Conservation (phyloP, 2,113 vertebrate species). For the Megatriorchis doriae region DNA sequence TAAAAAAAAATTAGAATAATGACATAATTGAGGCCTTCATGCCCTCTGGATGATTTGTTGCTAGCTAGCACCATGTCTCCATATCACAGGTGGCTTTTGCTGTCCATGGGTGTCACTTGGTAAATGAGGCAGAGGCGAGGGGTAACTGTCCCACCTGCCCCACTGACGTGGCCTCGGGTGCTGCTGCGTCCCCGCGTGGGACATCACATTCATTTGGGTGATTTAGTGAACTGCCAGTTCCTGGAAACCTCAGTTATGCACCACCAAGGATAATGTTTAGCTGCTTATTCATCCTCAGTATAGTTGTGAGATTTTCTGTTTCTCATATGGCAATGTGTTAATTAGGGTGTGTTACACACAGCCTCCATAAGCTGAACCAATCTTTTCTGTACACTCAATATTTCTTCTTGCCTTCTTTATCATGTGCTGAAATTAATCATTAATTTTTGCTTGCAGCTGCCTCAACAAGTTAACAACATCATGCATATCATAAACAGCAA, state of each 20-base stretch:
- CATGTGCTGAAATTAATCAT: background rate
- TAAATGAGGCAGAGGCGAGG: background rate
- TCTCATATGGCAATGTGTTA: background rate
- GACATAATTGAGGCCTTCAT: background rate
- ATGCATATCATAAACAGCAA: background rate
- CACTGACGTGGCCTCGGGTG: fast-evolving
- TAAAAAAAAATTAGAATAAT: background rate
- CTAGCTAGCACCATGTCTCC: background rate
- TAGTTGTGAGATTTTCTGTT: background rate
- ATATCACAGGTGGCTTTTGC: background rate
- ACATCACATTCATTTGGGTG: background rate
- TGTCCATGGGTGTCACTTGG: background rate
- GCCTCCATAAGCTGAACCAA: background rate
- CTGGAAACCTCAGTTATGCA: background rate
- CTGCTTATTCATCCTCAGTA: background rate
- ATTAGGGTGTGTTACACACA: background rate
- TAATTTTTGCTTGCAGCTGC: background rate
- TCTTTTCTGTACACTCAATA: background rate
- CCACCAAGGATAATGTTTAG: fast-evolving
- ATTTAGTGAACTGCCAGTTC: background rate
- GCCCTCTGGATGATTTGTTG: background rate
- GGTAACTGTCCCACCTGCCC: background rate
- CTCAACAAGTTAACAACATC: background rate
- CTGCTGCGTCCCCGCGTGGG: fast-evolving
- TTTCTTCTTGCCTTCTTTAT: background rate